Conservation (phyloP, 2,888 invertebrate genomes). For the Oxystoma pomonae region DNA sequence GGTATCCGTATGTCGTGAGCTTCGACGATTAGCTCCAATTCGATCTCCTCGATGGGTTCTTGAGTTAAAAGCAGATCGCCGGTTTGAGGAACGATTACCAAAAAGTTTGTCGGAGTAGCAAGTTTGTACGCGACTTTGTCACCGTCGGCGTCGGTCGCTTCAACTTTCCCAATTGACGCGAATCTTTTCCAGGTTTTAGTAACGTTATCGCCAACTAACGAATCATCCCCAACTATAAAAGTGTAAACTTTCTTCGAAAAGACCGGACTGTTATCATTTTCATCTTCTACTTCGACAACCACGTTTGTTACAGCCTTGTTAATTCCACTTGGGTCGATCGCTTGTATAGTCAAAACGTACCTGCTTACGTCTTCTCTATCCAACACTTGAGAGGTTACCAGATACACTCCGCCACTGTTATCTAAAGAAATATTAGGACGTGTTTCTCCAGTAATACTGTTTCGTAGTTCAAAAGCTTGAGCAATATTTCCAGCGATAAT, state of each 20-base stretch:
- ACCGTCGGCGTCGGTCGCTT: conserved; percentile 87
- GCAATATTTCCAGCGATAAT: conserved; percentile 75
- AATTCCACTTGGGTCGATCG: conserved; percentile 72
- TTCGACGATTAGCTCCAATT: conserved; percentile 66
- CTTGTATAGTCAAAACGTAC: conserved; percentile 75
- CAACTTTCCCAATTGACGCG: conserved; percentile 77
- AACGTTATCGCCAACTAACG: conserved; percentile 56
- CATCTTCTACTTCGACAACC: conserved; percentile 72
- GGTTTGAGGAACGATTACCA: conserved; percentile 82
- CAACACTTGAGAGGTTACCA: conserved; percentile 71
- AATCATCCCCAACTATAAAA: conserved; percentile 68
- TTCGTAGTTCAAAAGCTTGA: conserved; percentile 68
- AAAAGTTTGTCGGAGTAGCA: conserved; percentile 72
- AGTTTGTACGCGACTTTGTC: conserved; percentile 86
- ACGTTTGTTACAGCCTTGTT: conserved; percentile 80
- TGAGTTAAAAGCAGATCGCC: conserved; percentile 83
- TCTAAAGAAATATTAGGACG: conserved; percentile 50
- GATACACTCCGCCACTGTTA: conserved; percentile 61
- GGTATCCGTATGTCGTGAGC: conserved; percentile 81
- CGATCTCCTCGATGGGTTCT: conserved; percentile 62
- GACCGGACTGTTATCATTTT: conserved; percentile 88
- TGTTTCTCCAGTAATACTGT: conserved; percentile 50
- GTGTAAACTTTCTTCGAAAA: conserved; percentile 76
- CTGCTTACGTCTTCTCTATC: conserved; percentile 72
- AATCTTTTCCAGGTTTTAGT: conserved; percentile 71